Conservation (phyloP, 1,140 invertebrate species). For the Drosophila rufa region DNA sequence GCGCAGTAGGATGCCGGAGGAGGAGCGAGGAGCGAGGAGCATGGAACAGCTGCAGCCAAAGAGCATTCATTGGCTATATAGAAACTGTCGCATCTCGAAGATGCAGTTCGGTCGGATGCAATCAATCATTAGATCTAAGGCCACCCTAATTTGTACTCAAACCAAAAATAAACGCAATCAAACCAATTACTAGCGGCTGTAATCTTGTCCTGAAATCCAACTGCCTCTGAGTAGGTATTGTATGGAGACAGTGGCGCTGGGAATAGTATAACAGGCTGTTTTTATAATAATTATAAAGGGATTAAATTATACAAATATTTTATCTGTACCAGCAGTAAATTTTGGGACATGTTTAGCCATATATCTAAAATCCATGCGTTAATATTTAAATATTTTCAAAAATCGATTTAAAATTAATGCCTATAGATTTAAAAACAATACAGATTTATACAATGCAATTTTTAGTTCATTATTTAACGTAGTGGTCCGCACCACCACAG, state of each 20-base stretch:
- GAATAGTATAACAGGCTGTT: not conserved
- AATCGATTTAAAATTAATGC: too few species aligned
- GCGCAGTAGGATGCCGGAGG: constrained; percentile 15
- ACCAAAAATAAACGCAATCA: constrained; percentile 72
- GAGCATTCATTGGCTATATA: constrained; percentile 8
- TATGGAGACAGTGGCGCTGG: not conserved
- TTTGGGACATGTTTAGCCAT: too few species aligned
- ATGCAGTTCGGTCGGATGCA: constrained; percentile 68
- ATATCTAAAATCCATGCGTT: too few species aligned
- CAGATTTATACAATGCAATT: too few species aligned
- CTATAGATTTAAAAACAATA: too few species aligned
- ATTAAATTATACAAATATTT: too few species aligned
- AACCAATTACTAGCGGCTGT: constrained; percentile 21
- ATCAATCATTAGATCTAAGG: constrained; percentile 67
- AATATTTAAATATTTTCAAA: too few species aligned
- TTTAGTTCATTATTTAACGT: too few species aligned
- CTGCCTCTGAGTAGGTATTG: not conserved
- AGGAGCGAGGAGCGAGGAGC: not conserved
- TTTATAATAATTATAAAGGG: not conserved
- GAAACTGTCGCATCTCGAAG: constrained; percentile 59
- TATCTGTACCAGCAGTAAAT: too few species aligned
- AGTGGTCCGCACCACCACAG: too few species aligned
- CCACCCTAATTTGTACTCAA: constrained; percentile 53
- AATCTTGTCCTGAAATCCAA: constrained; percentile 2
- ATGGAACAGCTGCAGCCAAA: constrained; percentile 37